Conservation (phyloP, 2,888 invertebrate genomes). For the Caenorhabditis auriculariae region DNA sequence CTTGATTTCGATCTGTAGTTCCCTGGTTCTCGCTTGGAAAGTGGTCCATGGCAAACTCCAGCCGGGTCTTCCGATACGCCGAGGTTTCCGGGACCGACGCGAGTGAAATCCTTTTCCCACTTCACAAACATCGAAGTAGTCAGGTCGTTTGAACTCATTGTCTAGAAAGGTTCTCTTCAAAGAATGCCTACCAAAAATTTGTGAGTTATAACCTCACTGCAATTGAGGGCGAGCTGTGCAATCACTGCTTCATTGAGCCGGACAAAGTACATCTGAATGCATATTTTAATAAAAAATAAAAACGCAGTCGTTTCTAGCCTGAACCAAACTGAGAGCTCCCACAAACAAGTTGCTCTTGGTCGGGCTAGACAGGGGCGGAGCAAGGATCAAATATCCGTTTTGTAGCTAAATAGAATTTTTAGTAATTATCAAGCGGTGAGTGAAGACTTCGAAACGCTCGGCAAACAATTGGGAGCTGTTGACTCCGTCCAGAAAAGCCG, state of each 20-base stretch:
- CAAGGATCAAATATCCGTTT: conserved; percentile 12
- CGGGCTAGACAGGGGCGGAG: conserved; percentile 8
- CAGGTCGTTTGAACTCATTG: not conserved
- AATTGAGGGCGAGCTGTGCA: conserved; percentile 17
- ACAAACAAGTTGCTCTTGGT: conserved; percentile 1
- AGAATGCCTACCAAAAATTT: not conserved
- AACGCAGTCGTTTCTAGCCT: conserved; percentile 5
- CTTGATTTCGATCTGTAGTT: not conserved
- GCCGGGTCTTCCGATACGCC: conserved; percentile 23
- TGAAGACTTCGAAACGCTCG: conserved; percentile 5
- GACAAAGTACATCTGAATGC: conserved; percentile 5
- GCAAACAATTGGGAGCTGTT: conserved; percentile 6
- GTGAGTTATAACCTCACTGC: conserved; percentile 5
- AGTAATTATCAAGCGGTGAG: not conserved
- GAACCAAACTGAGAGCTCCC: conserved; percentile 31
- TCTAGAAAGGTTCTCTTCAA: conserved; percentile 2
- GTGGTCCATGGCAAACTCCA: conserved; percentile 9
- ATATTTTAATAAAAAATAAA: not conserved
- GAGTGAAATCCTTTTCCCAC: conserved; percentile 19
- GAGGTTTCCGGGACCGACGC: conserved; percentile 14
- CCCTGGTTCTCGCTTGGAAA: not conserved
- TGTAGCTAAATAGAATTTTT: not conserved
- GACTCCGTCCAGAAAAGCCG: conserved; percentile 18
- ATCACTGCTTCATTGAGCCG: conserved; percentile 15
- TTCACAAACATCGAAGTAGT: not conserved